These are phyloP conservation scores for Pseudochaenichthys georgianus DNA, from an alignment of 2,797 vertebrate genomes.

Conservation along the genomic window DNA sequence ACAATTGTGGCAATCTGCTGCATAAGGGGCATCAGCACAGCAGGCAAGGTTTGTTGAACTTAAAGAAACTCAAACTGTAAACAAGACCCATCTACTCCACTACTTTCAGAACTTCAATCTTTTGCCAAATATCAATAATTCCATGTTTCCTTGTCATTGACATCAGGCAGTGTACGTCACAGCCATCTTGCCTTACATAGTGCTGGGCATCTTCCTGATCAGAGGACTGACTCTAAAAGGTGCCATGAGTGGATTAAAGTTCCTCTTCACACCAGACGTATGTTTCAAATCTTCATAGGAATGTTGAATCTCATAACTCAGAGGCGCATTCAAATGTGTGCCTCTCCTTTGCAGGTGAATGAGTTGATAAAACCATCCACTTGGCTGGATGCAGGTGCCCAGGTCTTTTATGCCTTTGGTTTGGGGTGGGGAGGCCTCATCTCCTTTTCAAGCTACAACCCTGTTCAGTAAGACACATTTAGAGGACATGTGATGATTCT, in stretches of 20 bases:
- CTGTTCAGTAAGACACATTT: constrained; percentile 90
- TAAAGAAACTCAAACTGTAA: neutral
- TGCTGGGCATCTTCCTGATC: constrained; percentile 95
- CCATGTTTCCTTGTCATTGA: neutral
- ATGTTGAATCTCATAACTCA: neutral
- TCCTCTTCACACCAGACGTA: constrained; percentile 94
- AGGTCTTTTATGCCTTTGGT: constrained; percentile 96
- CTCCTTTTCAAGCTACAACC: constrained; percentile 99
- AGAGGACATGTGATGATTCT: neutral
- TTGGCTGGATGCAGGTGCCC: constrained; percentile 95
- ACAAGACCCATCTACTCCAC: no score
- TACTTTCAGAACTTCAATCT: no score
- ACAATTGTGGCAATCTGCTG: constrained; percentile 86
- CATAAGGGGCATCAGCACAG: constrained; percentile 92
- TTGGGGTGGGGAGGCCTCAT: constrained; percentile 96
- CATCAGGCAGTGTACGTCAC: constrained; percentile 94
- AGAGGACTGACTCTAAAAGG: constrained; percentile 93
- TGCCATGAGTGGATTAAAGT: constrained; percentile 87
- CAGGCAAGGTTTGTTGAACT: constrained; percentile 91
- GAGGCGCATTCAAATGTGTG: neutral
- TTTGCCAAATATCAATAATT: neutral
- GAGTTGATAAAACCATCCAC: constrained; percentile 91
- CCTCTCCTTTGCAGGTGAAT: constrained; percentile 75
- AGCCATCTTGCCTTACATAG: constrained; percentile 93
- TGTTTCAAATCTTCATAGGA: constrained; percentile 50